Base-by-base conservation (phyloP, 2,797 vertebrate species). In the Setipinna tenuifilis region DNA sequence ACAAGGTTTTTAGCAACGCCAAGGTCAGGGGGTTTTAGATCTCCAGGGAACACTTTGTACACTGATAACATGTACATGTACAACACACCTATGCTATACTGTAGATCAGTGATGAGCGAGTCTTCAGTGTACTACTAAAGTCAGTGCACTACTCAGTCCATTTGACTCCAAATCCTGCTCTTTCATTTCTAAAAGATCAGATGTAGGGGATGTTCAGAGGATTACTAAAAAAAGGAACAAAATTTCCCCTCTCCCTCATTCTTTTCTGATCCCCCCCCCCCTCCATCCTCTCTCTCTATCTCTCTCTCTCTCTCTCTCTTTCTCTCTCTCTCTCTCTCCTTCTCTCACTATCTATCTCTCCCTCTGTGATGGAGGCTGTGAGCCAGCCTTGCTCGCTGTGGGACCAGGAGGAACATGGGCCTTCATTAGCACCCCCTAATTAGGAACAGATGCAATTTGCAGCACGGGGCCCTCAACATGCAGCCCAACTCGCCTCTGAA, bases 401-500 rank as follows among this genome's bases (percentile, higher is more conserved):
- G 89, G 89, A 88, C 87, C 88, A 78, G 89, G 88, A 88, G 92
- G 93, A 94, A 93, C 92, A 94, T 92, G 92, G 93, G 92, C 92
- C 92, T 96, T 95, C 95, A 96, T 96, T 95, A 96, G 94, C 95
- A 95, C 95, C 93, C 93, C 92, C 92, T 96, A 95, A 95, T 96
- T 95, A 95, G 94, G 94, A 95, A 95, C 95, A 95, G 94, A 95
- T 95, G 95, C 94, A 94, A 93, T 95, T 93, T 94, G 88, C 88
- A 90, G 68, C 82, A 87, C 89, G 88, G 88, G 85, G 85, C 87
- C 88, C 89, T 84, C 84, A 86, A 31, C 86, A 88, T 84, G 88
- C 89, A 89, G 86, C 90, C 83, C 87, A 83, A 82, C 82, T 88
- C 88, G 83, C 83, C 86, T 78, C 71, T 44, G 71, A 78, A 78